These are phyloP conservation scores for Rhabdophis nuchalis DNA, from an alignment of 2,797 vertebrate species.

Conservation along the genomic window DNA sequence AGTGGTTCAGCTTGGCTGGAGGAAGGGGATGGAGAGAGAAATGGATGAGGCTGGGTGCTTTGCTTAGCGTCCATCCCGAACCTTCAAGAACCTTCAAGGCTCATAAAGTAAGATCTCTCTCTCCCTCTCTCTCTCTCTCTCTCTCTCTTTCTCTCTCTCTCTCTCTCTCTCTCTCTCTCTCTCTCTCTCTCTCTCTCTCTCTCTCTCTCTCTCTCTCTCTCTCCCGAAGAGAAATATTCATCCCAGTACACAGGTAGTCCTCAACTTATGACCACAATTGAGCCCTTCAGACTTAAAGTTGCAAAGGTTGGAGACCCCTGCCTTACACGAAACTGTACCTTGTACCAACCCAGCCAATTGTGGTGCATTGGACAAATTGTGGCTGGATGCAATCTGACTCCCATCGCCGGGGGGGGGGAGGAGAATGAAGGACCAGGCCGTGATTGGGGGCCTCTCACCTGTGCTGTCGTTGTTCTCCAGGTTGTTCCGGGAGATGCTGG, in stretches of 20 bases:
- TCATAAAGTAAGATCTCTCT: background rate
- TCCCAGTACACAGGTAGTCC: background rate
- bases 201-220: no score
- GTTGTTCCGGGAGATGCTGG: conserved; percentile 71
- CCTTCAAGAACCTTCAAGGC: background rate
- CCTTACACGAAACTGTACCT: background rate
- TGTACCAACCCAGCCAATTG: background rate
- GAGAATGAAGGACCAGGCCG: background rate
- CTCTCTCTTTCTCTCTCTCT: no score
- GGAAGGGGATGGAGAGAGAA: background rate
- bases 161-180: no score
- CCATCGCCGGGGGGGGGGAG: background rate
- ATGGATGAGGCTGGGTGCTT: no score
- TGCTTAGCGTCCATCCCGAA: background rate
- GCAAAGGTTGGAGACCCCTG: no score
- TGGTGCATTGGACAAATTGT: background rate
- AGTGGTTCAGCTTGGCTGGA: conserved; percentile 77
- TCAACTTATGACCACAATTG: background rate
- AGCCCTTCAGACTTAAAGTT: no score
- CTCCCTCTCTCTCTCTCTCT: no score
- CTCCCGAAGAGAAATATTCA: background rate
- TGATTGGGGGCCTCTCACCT: conserved; percentile 66
- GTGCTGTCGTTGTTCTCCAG: conserved; percentile 77
- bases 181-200: no score
- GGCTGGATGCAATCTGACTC: background rate